Percentiles rank a stretch among this genome's conserved stretches.
phyloP scores from a whole-genome alignment of 2,888 invertebrate species.

The Ethmia dodecea region DNA sequence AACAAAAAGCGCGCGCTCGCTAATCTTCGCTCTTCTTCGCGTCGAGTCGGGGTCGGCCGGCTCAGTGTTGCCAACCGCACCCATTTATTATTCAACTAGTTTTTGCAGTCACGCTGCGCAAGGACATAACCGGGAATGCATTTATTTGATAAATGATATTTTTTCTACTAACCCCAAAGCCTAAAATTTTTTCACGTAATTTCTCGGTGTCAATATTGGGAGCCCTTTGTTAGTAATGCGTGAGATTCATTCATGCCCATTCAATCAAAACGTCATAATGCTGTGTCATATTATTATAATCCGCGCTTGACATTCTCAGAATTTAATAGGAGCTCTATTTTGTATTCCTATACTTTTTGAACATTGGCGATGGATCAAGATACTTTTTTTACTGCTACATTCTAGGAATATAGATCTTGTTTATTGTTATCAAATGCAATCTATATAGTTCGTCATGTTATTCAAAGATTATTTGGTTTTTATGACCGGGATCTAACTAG shows the following conservation, averaged over 20 bases:
- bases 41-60: constrained; percentile 43
- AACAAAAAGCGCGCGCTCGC: constrained; percentile 73
- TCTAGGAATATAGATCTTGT: constrained; percentile 30
- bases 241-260: constrained; percentile 44
- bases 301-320: constrained; percentile 45
- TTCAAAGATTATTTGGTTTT: too few relatives aligned
- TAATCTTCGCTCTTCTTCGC: constrained; percentile 74
- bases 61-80: constrained; percentile 61
- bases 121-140: constrained; percentile 69
- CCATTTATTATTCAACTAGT: constrained; percentile 73
- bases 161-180: constrained; percentile 40
- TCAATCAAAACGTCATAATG: constrained; percentile 47
- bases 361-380: constrained; percentile 35
- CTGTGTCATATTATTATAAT: constrained; percentile 43
- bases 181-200: constrained; percentile 45
- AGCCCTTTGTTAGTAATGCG: constrained; percentile 41
- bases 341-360: constrained; percentile 43
- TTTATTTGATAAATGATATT: constrained; percentile 74
- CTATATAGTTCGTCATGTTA: too few relatives aligned
- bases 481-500: too few relatives aligned
- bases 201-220: constrained; percentile 58
- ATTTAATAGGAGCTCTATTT: constrained; percentile 41
- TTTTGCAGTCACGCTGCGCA: constrained; percentile 74
- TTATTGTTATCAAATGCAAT: too few relatives aligned
- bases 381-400: constrained; percentile 27